Conservation (phyloP, 1,140 invertebrate genomes). For the Cryptotermes secundus region DNA sequence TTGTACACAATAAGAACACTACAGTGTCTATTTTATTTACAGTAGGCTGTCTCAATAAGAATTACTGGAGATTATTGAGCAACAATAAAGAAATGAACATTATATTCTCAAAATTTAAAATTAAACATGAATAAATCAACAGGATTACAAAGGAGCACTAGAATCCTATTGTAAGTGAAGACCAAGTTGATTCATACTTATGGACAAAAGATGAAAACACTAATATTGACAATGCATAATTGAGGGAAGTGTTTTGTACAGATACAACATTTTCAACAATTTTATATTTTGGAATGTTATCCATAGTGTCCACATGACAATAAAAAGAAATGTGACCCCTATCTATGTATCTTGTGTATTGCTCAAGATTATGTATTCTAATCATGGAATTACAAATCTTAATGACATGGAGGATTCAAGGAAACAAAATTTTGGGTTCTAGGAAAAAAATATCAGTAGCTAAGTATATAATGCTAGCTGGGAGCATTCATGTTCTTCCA, state of each 20-base stretch:
- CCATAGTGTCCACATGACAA: not conserved
- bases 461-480: not conserved
- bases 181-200: not conserved
- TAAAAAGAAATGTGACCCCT: not conserved
- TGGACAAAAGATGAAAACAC: not conserved
- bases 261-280: slow-evolving; percentile 3
- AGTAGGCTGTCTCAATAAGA: not conserved
- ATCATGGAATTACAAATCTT: not conserved
- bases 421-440: not conserved
- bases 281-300: not conserved
- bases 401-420: not conserved
- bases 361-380: not conserved
- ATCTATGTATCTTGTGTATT: not conserved
- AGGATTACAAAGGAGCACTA: not conserved
- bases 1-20: slow-evolving; percentile 21
- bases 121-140: not conserved
- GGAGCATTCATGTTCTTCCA: not conserved
- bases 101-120: not conserved
- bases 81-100: not conserved
- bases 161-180: slow-evolving; percentile 1
- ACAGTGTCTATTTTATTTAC: not conserved
- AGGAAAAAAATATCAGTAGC: not conserved
- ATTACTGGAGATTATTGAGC: slow-evolving; percentile 23
- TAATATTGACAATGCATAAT: not conserved
- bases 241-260: not conserved